Conservation (phyloP, 1,140 invertebrate genomes). For the Notospermus geniculatus region DNA sequence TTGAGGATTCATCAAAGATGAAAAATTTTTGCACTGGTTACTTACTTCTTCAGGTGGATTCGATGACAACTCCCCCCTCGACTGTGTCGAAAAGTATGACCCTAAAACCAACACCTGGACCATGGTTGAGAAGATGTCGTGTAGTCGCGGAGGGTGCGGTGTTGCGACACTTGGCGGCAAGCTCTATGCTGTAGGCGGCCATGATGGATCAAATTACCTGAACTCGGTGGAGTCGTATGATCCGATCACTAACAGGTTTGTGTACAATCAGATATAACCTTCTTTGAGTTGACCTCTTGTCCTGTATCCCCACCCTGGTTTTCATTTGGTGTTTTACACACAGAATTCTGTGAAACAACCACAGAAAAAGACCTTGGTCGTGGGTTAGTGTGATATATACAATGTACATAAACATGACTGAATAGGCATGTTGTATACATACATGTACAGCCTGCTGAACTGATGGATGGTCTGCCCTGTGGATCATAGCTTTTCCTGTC, state of each 20-base stretch:
- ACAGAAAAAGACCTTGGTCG: too few species aligned
- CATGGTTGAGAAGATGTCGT: slow-evolving; percentile 65
- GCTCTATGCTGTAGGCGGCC: slow-evolving; percentile 58
- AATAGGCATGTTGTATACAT: too few species aligned
- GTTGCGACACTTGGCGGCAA: slow-evolving; percentile 47
- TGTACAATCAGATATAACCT: slow-evolving; percentile 7
- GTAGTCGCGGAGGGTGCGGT: slow-evolving; percentile 54
- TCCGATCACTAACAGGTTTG: slow-evolving; percentile 42
- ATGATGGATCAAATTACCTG: slow-evolving; percentile 56
- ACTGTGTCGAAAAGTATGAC: slow-evolving; percentile 61
- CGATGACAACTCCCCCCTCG: slow-evolving; percentile 73
- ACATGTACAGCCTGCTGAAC: too few species aligned
- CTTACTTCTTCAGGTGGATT: slow-evolving; percentile 65
- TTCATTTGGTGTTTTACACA: not conserved
- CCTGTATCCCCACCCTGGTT: not conserved
- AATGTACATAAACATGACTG: too few species aligned
- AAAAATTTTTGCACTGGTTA: not conserved
- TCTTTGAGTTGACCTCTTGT: not conserved
- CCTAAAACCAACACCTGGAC: slow-evolving; percentile 58
- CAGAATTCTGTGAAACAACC: not conserved
- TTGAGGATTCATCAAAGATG: too few species aligned
- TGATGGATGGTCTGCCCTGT: too few species aligned
- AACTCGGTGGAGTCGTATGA: slow-evolving; percentile 57
- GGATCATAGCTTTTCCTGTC: too few species aligned
- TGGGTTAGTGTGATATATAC: too few species aligned